Percentiles rank a stretch among this genome's conserved stretches.
phyloP scores from a whole-genome alignment of 2,888 invertebrate genomes.

The Augiades crinisus region DNA sequence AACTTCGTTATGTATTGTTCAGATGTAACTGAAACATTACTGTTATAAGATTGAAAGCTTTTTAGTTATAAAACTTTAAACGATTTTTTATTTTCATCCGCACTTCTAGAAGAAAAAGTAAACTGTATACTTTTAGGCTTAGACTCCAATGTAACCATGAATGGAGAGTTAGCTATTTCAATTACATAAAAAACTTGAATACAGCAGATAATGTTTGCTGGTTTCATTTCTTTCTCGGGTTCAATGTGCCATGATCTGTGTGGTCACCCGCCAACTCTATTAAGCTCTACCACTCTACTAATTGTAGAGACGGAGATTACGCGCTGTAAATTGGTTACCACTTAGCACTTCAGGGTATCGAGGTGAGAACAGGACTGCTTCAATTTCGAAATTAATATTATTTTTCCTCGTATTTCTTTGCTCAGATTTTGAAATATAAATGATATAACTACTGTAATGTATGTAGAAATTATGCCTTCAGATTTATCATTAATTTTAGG shows the following conservation, averaged over 20 bases:
- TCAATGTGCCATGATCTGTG: slow-evolving; percentile 17
- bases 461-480: too few relatives aligned
- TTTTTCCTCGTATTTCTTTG: not conserved
- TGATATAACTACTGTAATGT: too few relatives aligned
- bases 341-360: slow-evolving; percentile 27
- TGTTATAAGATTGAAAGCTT: too few relatives aligned
- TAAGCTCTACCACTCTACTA: slow-evolving; percentile 11
- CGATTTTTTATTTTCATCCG: too few relatives aligned
- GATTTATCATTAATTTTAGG: too few relatives aligned
- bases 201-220: not conserved
- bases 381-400: slow-evolving; percentile 10
- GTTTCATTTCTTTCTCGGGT: slow-evolving; percentile 2
- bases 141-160: too few relatives aligned
- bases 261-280: slow-evolving; percentile 18
- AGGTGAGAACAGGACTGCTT: slow-evolving; percentile 28
- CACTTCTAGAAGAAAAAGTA: too few relatives aligned
- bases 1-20: not conserved
- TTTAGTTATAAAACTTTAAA: too few relatives aligned
- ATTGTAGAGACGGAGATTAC: slow-evolving; percentile 19
- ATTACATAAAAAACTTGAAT: too few relatives aligned
- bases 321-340: slow-evolving; percentile 21
- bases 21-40: too few relatives aligned
- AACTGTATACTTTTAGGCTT: too few relatives aligned
- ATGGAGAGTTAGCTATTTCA: too few relatives aligned
- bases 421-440: not conserved